These are phyloP conservation scores for western clawed frog (Xenopus tropicalis) DNA, from an alignment of 2,113 vertebrate species.

Conservation along the genomic window DNA sequence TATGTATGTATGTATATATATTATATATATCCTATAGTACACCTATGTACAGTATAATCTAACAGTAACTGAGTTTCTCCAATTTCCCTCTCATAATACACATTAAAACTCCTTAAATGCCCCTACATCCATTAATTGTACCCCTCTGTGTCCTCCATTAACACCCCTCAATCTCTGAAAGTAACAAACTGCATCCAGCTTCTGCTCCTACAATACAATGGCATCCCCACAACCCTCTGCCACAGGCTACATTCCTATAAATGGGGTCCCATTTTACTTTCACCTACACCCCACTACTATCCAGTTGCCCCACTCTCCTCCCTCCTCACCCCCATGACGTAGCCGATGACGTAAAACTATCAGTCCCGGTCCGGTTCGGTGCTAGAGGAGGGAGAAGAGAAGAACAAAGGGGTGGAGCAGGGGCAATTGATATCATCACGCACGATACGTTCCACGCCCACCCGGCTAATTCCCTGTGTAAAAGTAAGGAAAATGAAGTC, in stretches of 20 bases:
- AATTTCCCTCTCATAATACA: too few relatives aligned
- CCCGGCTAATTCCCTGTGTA: neutral
- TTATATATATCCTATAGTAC: too few relatives aligned
- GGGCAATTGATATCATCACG: slow-evolving; percentile 37
- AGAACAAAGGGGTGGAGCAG: neutral
- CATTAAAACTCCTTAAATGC: too few relatives aligned
- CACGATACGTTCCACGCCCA: slow-evolving; percentile 19
- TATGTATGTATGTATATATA: too few relatives aligned
- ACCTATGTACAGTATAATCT: too few relatives aligned
- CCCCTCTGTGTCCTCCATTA: too few relatives aligned
- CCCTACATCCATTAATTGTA: too few relatives aligned
- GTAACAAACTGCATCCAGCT: neutral
- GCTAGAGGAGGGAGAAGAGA: slow-evolving; percentile 16
- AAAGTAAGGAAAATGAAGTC: neutral
- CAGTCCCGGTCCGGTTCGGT: slow-evolving; percentile 44
- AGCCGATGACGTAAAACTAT: slow-evolving; percentile 34
- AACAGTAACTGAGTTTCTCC: too few relatives aligned
- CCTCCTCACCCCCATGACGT: slow-evolving; percentile 43
- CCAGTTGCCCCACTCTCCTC: slow-evolving; percentile 11
- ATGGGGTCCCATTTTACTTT: neutral
- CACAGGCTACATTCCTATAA: neutral
- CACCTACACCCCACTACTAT: neutral
- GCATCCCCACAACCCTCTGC: neutral
- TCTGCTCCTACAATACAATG: neutral
- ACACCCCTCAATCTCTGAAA: too few relatives aligned